Evolutionary conservation across 37 sponge, comb jelly and placozoan genomes (phyloP).

Genomic region (Corticium candelabrum): DNA sequence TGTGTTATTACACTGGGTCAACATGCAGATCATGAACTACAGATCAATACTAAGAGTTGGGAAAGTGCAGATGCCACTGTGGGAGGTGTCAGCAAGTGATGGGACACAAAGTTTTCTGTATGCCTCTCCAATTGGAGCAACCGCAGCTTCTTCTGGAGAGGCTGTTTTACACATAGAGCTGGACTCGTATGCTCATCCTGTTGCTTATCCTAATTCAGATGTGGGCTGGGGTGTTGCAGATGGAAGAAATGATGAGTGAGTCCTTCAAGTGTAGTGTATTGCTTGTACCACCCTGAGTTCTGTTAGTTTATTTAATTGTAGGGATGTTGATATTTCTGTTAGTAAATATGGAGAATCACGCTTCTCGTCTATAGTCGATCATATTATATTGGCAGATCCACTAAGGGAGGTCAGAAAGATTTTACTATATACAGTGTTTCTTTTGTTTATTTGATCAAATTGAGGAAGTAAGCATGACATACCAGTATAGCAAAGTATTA

Average conservation of each 20-base stretch:
- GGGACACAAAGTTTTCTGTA: too few relatives aligned
- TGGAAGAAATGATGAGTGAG: background rate
- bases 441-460: too few relatives aligned
- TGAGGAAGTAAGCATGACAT: too few relatives aligned
- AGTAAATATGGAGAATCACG: background rate
- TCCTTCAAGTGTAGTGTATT: too few relatives aligned
- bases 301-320: too few relatives aligned
- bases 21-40: background rate
- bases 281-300: too few relatives aligned
- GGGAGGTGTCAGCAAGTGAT: too few relatives aligned
- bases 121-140: background rate
- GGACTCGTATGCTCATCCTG: conserved; percentile 78
- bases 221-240: background rate
- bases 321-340: too few relatives aligned
- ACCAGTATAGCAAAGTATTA: too few relatives aligned
- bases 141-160: conserved; percentile 21
- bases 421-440: too few relatives aligned
- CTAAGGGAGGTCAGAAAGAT: background rate
- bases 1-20: too few relatives aligned
- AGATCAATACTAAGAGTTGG: background rate
- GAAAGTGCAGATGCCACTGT: background rate
- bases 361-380: background rate
- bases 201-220: conserved; percentile 71
- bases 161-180: conserved; percentile 70
- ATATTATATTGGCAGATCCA: background rate